Percentiles rank a stretch among this genome's conserved stretches.
Evolutionary conservation across 2,888 invertebrate genomes (phyloP).

Genomic region (Chrysolina americana): DNA sequence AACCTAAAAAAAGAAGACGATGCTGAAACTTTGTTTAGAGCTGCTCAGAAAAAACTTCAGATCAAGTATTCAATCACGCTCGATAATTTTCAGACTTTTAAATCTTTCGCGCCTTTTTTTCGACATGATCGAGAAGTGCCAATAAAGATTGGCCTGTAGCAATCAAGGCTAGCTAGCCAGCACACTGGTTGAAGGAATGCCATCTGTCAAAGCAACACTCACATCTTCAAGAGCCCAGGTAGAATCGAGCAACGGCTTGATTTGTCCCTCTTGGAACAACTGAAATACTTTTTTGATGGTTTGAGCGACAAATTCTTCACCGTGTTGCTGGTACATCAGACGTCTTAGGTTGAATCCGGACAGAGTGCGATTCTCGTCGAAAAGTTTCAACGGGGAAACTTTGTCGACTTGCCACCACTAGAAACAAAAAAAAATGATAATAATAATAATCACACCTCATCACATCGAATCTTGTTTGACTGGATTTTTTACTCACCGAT

Average conservation of each 20-base stretch:
- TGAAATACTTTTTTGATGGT: conserved; percentile 82
- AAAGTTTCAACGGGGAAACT: conserved; percentile 88
- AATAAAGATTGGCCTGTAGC: background rate
- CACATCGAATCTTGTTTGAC: no score
- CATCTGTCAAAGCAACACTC: conserved; percentile 63
- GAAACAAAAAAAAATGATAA: no score
- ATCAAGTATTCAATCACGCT: no score
- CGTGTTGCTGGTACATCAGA: conserved; percentile 84
- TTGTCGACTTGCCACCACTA: conserved; percentile 96
- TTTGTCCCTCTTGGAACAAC: conserved; percentile 84
- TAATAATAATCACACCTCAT: no score
- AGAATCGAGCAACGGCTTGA: conserved; percentile 87
- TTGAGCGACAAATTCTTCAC: conserved; percentile 79
- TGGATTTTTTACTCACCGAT: conserved; percentile 89
- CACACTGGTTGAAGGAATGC: background rate
- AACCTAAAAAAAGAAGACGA: conserved; percentile 72
- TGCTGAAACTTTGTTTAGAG: background rate
- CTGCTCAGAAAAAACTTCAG: background rate
- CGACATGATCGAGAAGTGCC: no score
- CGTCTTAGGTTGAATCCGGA: conserved; percentile 88
- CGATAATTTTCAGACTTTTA: no score
- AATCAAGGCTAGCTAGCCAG: background rate
- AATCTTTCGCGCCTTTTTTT: no score
- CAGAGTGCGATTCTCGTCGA: conserved; percentile 90
- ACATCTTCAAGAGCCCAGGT: conserved; percentile 91